These are phyloP conservation scores for Stenodema calcarata DNA, from an alignment of 2,888 invertebrate species.

Conservation along the genomic window DNA sequence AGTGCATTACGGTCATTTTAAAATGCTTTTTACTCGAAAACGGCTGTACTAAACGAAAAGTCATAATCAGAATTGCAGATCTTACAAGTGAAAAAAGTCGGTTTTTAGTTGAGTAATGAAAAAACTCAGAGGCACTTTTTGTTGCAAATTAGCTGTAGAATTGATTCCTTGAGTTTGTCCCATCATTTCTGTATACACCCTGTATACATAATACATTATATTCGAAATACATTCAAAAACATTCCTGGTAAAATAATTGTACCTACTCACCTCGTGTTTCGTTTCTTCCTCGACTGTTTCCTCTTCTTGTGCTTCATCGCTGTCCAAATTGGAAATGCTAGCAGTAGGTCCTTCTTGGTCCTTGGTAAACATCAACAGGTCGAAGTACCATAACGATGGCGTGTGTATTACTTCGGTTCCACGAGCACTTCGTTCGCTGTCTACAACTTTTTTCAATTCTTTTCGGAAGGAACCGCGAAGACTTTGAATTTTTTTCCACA, in stretches of 20 bases:
- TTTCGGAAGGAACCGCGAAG: constrained; percentile 57
- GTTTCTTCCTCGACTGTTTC: neutral
- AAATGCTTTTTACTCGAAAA: no score
- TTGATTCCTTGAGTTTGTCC: no score
- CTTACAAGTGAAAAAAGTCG: no score
- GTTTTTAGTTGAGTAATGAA: no score
- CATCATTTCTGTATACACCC: no score
- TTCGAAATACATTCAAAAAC: no score
- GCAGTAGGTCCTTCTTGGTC: constrained; percentile 14
- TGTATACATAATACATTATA: no score
- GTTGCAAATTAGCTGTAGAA: no score
- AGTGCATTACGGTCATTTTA: no score
- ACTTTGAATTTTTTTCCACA: constrained; percentile 56
- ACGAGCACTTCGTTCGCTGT: constrained; percentile 44
- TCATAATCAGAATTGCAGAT: no score
- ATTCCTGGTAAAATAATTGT: neutral
- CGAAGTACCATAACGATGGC: constrained; percentile 37
- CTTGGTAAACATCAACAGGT: constrained; percentile 29
- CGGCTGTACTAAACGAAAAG: no score
- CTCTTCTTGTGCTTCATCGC: constrained; percentile 8
- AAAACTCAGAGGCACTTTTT: no score
- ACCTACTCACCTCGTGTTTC: neutral
- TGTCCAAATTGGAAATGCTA: constrained; percentile 15
- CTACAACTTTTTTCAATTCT: constrained; percentile 57
- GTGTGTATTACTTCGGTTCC: constrained; percentile 46